Evolutionary conservation across 1,140 invertebrate genomes (phyloP), one percentile per base, ranked within the genome.

Genomic region (Drosophila nasuta): DNA sequence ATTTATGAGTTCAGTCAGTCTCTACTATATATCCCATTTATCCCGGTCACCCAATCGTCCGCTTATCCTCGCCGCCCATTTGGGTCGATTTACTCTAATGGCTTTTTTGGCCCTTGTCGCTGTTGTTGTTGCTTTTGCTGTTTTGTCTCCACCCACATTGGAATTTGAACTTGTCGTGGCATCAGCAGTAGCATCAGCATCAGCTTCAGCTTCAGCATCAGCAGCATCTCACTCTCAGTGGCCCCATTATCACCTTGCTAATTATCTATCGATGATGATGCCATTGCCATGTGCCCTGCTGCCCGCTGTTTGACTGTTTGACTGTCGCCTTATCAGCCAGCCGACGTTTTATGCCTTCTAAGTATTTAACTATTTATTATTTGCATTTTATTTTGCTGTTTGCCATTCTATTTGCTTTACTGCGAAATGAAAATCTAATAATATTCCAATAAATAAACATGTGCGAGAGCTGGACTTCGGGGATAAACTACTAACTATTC

Each of bases 221-320:
- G 48, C 66, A 76, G 62, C 74, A 73, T 75, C 81, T 79, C 62
- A 65, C 58, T 64, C 73, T 60, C 81, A 57, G 66, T 66, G 63
- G 63, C 75, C 82, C 57, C 60, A 88, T 87, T 87, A 87, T 87
- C 82, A 87, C 80, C 73, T 73, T 67, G 62, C 82, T 83, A 88
- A 87, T 87, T 87, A 87, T 88, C 82, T 87, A 83, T 87, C 80
- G 82, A 75, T 75, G 82, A 68, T 88, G 78, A 65, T 65, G 66
- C 58, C 80, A 79, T 79, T 62, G 73, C 52, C 80, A 87, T 70
- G 71, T 59, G 71, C 69, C 56, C 51, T 25, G n/a, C 35, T 33
- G 58, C 58, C 59, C 75, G 28, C 30, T 43, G 35, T 38, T 38
- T 10, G 35, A 38, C 35, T 38, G 35, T 10, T 38, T 10, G 38